Conservation (phyloP, 2,113 vertebrate genomes). For the Saccopteryx bilineata region DNA sequence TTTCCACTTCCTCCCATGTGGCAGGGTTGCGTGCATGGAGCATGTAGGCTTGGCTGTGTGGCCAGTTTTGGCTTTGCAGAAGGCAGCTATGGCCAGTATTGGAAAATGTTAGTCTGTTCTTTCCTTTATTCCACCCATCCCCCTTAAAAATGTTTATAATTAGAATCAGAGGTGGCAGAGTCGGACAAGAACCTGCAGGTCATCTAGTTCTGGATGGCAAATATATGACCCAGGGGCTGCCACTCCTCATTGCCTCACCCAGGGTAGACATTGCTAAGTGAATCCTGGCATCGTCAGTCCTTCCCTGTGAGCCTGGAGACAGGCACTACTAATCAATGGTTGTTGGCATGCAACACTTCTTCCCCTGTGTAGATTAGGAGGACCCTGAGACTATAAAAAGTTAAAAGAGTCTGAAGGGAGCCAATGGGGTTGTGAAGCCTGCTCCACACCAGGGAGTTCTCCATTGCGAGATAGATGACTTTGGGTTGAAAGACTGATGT, state of each 20-base stretch:
- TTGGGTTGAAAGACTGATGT: not conserved
- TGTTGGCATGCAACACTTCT: not conserved
- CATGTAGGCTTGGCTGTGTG: not conserved
- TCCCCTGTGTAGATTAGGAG: not conserved
- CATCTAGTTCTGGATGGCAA: slow-evolving; percentile 2
- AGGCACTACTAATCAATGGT: not conserved
- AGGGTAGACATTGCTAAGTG: slow-evolving; percentile 44
- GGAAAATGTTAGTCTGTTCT: slow-evolving; percentile 61
- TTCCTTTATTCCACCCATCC: slow-evolving; percentile 50
- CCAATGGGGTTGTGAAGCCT: not conserved
- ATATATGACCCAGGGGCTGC: not conserved
- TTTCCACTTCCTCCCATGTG: not conserved
- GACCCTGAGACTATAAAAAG: not conserved
- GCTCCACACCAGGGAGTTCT: not conserved
- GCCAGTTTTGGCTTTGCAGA: not conserved
- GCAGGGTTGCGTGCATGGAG: not conserved
- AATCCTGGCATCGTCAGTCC: not conserved
- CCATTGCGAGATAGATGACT: not conserved
- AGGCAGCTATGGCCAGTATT: slow-evolving; percentile 29
- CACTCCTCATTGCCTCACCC: not conserved
- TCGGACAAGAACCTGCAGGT: slow-evolving; percentile 44
- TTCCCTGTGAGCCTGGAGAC: not conserved
- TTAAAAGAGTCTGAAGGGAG: not conserved
- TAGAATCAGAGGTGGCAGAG: slow-evolving; percentile 38
- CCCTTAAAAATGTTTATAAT: slow-evolving; percentile 23